Conservation (phyloP, 2,113 vertebrate genomes). For the Proterorhinus semilunaris region DNA sequence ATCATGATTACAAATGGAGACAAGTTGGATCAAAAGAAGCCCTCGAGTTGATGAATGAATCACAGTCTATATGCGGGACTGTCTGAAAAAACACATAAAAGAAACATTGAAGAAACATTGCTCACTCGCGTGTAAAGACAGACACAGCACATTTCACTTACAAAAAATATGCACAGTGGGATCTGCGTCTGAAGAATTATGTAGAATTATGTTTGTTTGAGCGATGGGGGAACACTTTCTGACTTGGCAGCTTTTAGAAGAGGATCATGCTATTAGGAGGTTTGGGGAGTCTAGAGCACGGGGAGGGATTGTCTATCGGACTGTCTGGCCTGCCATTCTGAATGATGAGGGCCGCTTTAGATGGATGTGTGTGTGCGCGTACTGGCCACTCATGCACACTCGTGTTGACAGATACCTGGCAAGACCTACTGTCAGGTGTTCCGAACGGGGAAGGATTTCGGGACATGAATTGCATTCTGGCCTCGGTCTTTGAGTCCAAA, state of each 20-base stretch:
- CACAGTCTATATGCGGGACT: slow-evolving; percentile 4
- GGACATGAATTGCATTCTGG: slow-evolving; percentile 42
- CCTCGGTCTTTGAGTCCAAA: slow-evolving; percentile 12
- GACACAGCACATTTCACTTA: slow-evolving; percentile 26
- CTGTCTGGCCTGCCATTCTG: slow-evolving; percentile 62
- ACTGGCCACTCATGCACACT: background rate
- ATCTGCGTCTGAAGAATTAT: slow-evolving; percentile 41
- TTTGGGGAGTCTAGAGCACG: slow-evolving; percentile 47
- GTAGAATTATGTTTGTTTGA: slow-evolving; percentile 48
- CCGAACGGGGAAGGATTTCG: slow-evolving; percentile 34
- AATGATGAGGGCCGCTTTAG: slow-evolving; percentile 51
- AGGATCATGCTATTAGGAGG: slow-evolving; percentile 46
- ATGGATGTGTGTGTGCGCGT: slow-evolving; percentile 3
- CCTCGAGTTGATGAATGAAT: slow-evolving; percentile 23
- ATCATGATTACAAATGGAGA: slow-evolving; percentile 13
- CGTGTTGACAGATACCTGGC: slow-evolving; percentile 63
- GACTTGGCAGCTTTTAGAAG: slow-evolving; percentile 53
- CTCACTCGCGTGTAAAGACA: slow-evolving; percentile 26
- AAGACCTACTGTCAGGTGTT: slow-evolving; percentile 55
- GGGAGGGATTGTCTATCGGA: slow-evolving; percentile 57
- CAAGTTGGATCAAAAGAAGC: slow-evolving; percentile 1
- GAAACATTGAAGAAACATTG: background rate
- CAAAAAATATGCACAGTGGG: slow-evolving; percentile 44
- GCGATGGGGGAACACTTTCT: slow-evolving; percentile 37
- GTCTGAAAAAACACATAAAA: slow-evolving; percentile 11